These are phyloP conservation scores for Rhyzopertha dominica DNA, from an alignment of 1,140 invertebrate genomes.

Conservation along the genomic window DNA sequence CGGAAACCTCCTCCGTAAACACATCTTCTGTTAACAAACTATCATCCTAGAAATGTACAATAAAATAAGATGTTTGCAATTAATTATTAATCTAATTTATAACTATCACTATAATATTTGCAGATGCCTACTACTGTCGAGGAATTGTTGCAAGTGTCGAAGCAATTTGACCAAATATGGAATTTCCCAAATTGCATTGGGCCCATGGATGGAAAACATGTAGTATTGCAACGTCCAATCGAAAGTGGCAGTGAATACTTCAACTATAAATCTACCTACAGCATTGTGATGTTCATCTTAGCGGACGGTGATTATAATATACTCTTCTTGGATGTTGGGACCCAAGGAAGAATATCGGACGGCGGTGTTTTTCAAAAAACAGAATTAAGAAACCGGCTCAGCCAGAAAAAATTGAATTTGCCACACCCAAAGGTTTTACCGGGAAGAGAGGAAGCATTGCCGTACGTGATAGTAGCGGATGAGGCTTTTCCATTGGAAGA, in stretches of 20 bases:
- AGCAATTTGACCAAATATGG: no score
- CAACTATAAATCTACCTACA: slow-evolving; percentile 22
- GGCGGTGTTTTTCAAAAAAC: slow-evolving; percentile 30
- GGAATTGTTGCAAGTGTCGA: no score
- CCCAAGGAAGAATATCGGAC: slow-evolving; percentile 35
- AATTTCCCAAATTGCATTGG: no score
- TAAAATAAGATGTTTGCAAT: no score
- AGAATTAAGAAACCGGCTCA: slow-evolving; percentile 13
- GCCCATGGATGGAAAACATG: no score
- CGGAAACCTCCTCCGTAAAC: no score
- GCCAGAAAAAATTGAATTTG: slow-evolving; percentile 11
- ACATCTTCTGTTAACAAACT: no score
- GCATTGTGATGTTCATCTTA: slow-evolving; percentile 34
- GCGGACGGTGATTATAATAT: slow-evolving; percentile 41
- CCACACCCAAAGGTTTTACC: slow-evolving; percentile 26
- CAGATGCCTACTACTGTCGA: no score
- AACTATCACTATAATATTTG: no score
- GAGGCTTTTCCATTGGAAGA: slow-evolving; percentile 38
- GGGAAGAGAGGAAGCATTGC: slow-evolving; percentile 18
- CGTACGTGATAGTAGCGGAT: slow-evolving; percentile 29
- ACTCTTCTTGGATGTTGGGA: slow-evolving; percentile 32
- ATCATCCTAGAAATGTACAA: no score
- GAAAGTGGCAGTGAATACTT: slow-evolving; percentile 14
- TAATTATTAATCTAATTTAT: no score
- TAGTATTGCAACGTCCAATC: no score